These are phyloP conservation scores for Hirtodrosophila histrioides DNA, from an alignment of 2,888 invertebrate species.

Conservation along the genomic window DNA sequence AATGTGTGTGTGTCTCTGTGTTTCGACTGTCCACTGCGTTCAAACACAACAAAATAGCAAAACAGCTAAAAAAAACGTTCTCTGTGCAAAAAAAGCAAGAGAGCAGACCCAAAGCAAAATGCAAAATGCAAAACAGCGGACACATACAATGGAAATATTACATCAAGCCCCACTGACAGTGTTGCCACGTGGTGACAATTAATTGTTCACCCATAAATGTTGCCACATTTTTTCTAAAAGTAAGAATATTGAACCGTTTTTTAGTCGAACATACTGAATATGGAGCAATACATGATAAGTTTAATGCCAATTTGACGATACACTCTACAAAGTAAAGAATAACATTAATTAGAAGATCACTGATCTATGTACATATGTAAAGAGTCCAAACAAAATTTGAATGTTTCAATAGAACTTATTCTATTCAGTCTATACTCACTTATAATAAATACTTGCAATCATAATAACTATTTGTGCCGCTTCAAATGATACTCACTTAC, in stretches of 20 bases:
- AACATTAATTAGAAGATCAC: too few species aligned
- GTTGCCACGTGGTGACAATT: slow-evolving; percentile 73
- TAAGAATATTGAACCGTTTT: slow-evolving; percentile 18
- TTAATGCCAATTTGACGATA: not conserved
- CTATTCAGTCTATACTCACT: too few species aligned
- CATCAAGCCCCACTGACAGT: slow-evolving; percentile 62
- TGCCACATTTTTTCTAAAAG: slow-evolving; percentile 39
- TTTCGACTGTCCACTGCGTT: slow-evolving; percentile 38
- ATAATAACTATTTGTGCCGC: too few species aligned
- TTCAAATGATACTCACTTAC: too few species aligned
- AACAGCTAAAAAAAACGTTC: slow-evolving; percentile 64
- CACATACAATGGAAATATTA: slow-evolving; percentile 31
- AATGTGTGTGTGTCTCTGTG: slow-evolving; percentile 20
- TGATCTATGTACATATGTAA: too few species aligned
- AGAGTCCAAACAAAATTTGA: too few species aligned
- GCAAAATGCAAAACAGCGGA: slow-evolving; percentile 44
- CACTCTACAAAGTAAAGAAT: not conserved
- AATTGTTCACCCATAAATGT: slow-evolving; percentile 51
- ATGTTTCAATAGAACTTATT: too few species aligned
- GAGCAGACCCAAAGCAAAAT: slow-evolving; percentile 48
- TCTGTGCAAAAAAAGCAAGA: slow-evolving; percentile 47
- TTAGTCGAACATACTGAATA: slow-evolving; percentile 4
- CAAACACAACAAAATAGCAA: slow-evolving; percentile 60
- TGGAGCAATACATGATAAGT: not conserved
- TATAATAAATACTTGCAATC: too few species aligned